Evolutionary conservation across 2,888 invertebrate genomes (phyloP).

Genomic region (Cephonodes hylas): DNA sequence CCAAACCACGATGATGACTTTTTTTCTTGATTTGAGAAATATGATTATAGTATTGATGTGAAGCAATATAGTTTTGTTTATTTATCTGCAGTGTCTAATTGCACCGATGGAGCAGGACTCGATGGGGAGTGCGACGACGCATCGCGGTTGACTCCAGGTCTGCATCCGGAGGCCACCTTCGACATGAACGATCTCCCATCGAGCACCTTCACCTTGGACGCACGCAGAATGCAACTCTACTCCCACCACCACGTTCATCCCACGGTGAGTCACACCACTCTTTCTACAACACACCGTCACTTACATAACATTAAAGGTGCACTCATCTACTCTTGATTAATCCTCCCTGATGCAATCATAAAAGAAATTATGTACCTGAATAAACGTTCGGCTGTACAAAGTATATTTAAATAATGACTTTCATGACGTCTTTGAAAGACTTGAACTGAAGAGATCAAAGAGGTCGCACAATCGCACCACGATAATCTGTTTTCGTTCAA

Average conservation of each 20-base stretch:
- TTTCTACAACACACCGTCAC: slow-evolving; percentile 35
- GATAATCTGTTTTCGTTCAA: slow-evolving; percentile 29
- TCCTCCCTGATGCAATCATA: neutral
- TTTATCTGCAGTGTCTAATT: slow-evolving; percentile 59
- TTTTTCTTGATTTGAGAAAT: no score
- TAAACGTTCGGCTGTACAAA: slow-evolving; percentile 9
- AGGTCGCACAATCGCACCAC: slow-evolving; percentile 30
- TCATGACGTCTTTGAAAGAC: slow-evolving; percentile 32
- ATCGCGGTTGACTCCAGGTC: slow-evolving; percentile 55
- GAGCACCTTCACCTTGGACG: slow-evolving; percentile 58
- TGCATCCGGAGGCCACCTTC: slow-evolving; percentile 50
- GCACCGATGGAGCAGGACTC: slow-evolving; percentile 60
- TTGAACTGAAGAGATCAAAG: slow-evolving; percentile 31
- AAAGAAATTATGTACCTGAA: neutral
- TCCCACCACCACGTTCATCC: slow-evolving; percentile 64
- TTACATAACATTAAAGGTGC: slow-evolving; percentile 12
- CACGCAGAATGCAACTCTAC: slow-evolving; percentile 71
- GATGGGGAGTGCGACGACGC: slow-evolving; percentile 56
- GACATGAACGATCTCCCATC: slow-evolving; percentile 72
- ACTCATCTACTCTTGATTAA: neutral
- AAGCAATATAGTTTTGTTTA: neutral
- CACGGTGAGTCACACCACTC: slow-evolving; percentile 54
- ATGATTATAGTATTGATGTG: no score
- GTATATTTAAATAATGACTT: slow-evolving; percentile 24
- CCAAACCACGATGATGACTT: no score